Evolutionary conservation across 2,888 invertebrate genomes (phyloP).

Genomic region (Rhingia rostrata): DNA sequence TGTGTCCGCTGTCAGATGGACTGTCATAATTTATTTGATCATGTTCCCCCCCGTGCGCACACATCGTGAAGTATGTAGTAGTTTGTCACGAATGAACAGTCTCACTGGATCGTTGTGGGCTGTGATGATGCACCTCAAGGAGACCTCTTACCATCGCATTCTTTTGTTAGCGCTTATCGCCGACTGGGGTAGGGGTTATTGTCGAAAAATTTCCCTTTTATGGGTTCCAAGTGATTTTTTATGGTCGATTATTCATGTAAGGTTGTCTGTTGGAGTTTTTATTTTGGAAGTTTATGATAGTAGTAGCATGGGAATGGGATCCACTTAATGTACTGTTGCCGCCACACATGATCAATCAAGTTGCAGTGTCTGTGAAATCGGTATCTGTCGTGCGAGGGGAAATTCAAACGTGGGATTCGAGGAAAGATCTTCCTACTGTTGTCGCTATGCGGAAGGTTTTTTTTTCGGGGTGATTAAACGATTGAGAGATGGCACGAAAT

Average conservation of each 20-base stretch:
- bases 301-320: slow-evolving; percentile 66
- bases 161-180: slow-evolving; percentile 66
- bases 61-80: slow-evolving; percentile 8
- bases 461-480: slow-evolving; percentile 63
- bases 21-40: slow-evolving; percentile 72
- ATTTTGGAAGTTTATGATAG: slow-evolving; percentile 24
- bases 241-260: slow-evolving; percentile 71
- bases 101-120: slow-evolving; percentile 21
- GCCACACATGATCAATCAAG: slow-evolving; percentile 73
- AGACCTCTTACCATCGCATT: slow-evolving; percentile 42
- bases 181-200: slow-evolving; percentile 32
- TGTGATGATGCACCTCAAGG: slow-evolving; percentile 56
- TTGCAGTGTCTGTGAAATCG: slow-evolving; percentile 24
- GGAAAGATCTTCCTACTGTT: slow-evolving; percentile 46
- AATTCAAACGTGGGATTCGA: slow-evolving; percentile 44
- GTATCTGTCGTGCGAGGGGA: slow-evolving; percentile 25
- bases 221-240: slow-evolving; percentile 72
- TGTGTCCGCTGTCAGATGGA: slow-evolving; percentile 72
- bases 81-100: slow-evolving; percentile 61
- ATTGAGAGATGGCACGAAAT: slow-evolving; percentile 67
- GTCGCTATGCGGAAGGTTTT: slow-evolving; percentile 12
- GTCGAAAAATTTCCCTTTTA: slow-evolving; percentile 72
- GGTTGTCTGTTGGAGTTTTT: neutral
- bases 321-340: slow-evolving; percentile 70
- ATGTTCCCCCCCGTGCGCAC: slow-evolving; percentile 20